Evolutionary conservation across 1,140 invertebrate species (phyloP), one percentile per base, ranked within the genome.

Genomic region (Zaprionus capensis): DNA sequence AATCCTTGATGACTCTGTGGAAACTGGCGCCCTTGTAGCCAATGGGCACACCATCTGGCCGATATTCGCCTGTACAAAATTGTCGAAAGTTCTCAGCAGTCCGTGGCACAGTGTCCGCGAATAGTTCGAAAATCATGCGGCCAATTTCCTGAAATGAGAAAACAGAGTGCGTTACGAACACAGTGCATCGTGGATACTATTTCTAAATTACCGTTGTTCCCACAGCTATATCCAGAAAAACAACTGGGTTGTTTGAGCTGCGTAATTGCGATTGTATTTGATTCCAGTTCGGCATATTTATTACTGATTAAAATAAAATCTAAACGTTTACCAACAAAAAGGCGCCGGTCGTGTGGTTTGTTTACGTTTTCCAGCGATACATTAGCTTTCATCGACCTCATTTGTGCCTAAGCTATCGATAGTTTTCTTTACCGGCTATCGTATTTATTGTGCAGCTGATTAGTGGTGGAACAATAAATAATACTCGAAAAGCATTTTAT

Each of bases 1-100:
- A 97, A 93, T 97, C 98, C 94, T 99, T 99, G 61, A 99, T 99
- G 46, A 99, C 98, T 93, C 99, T 94, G 93, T 99, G 99, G 94
- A 99, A 99, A 92, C 96, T 96, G 34, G 97, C 97, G 76, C 98
- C 97, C 94, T 99, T 99, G 91, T 97, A 99, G 31, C 99, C 98
- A 28, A 99, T 95, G 1, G 98, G 98, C n/a, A 99, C 97, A 24
- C 97, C 97, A 91, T 99, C 99, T 80, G 96, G 94, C 80, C 96
- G 94, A 57, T 93, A 92, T 94, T 99, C 99, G 26, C 99, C 99
- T 0, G 99, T 99, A 92, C 99, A 99, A 92, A 99, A 97, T 92
- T 99, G 97, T 77, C 99, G 95, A 90, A 99, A 99, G 93, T 99
- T 99, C 94, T 99, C 99, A 81, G 97, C 98, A 7, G 99, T 99